Evolutionary conservation across 2,797 vertebrate genomes (phyloP).

Genomic region (Dryobates pubescens): DNA sequence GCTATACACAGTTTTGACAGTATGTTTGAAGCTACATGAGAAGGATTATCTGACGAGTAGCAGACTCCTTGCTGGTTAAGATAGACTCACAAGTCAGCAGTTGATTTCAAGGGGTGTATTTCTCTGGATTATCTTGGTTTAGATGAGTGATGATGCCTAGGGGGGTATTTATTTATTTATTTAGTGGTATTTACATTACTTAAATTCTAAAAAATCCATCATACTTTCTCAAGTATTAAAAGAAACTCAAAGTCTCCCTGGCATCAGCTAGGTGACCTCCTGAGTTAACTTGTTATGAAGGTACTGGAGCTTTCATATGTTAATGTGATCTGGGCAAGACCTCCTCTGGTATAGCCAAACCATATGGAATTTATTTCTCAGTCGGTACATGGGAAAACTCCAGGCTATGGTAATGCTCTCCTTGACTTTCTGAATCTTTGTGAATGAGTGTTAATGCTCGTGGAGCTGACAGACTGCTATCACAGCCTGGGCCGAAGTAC

Average conservation of each 20-base stretch:
- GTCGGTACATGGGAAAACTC: neutral
- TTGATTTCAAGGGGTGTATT: constrained; percentile 26
- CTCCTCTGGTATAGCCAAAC: neutral
- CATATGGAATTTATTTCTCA: constrained; percentile 34
- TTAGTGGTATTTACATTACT: neutral
- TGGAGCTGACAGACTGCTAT: constrained; percentile 39
- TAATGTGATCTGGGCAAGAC: neutral
- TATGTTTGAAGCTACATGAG: constrained; percentile 17
- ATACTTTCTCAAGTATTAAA: neutral
- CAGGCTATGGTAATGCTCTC: neutral
- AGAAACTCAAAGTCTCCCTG: neutral
- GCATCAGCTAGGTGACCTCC: neutral
- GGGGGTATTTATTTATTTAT: neutral
- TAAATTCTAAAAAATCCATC: neutral
- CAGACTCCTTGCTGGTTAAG: constrained; percentile 29
- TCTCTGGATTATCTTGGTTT: constrained; percentile 31
- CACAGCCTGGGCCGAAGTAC: neutral
- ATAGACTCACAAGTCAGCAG: constrained; percentile 19
- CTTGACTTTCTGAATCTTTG: constrained; percentile 24
- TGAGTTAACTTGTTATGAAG: neutral
- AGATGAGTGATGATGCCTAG: neutral
- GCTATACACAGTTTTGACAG: neutral
- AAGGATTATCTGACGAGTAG: constrained; percentile 17
- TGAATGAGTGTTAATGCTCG: constrained; percentile 13
- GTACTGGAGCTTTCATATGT: neutral